These are phyloP conservation scores for Pemphigus obesinymphae DNA, from an alignment of 1,140 invertebrate genomes.

Conservation along the genomic window DNA sequence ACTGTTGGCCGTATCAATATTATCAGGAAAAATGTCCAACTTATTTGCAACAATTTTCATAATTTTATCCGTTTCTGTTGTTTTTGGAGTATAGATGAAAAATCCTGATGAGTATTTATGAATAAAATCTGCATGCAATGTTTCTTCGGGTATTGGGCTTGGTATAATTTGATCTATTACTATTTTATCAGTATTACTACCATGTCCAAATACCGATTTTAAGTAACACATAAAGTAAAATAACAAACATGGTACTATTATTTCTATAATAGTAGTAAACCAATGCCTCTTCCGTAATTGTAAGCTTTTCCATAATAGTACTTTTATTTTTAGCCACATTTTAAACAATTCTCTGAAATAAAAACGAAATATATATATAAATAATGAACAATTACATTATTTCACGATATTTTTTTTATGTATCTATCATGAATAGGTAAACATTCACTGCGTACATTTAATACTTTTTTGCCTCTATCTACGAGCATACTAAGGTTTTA, in stretches of 20 bases:
- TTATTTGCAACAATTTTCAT: not conserved
- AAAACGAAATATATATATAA: not conserved
- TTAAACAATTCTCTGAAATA: constrained; percentile 14
- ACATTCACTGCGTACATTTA: no score
- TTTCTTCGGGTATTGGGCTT: not conserved
- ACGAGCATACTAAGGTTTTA: no score
- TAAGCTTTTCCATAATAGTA: constrained; percentile 43
- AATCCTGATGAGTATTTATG: not conserved
- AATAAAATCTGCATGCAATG: not conserved
- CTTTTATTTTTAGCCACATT: constrained; percentile 41
- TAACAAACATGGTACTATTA: constrained; percentile 37
- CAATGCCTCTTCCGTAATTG: constrained; percentile 42
- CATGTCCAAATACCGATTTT: not conserved
- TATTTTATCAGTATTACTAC: not conserved
- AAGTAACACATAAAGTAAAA: constrained; percentile 31
- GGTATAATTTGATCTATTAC: not conserved
- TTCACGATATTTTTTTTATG: no score
- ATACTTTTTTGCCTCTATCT: no score
- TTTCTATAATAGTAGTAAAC: constrained; percentile 42
- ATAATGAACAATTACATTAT: no score
- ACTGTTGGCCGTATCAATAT: not conserved
- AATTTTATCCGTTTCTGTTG: not conserved
- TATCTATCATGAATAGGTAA: no score
- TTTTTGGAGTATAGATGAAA: constrained; percentile 8
- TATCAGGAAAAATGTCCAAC: not conserved